Evolutionary conservation across 2,888 invertebrate genomes (phyloP).

Genomic region (Drosophila percnosoma): DNA sequence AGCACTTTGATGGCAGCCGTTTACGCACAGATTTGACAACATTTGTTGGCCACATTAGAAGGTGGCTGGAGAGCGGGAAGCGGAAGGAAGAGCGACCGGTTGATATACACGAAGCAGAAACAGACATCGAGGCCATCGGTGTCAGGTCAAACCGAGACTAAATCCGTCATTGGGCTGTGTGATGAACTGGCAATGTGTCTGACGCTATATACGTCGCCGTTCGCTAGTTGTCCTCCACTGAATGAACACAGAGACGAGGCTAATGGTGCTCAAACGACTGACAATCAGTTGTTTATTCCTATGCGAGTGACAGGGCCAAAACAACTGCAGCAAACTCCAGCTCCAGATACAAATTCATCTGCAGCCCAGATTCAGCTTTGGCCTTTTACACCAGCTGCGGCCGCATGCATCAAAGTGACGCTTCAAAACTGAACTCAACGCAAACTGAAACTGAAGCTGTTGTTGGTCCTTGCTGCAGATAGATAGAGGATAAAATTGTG

Average conservation of each 20-base stretch:
- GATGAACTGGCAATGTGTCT: conserved; percentile 81
- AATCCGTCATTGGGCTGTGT: conserved; percentile 72
- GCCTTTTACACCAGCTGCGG: conserved; percentile 33
- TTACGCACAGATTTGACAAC: conserved; percentile 71
- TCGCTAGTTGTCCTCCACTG: conserved; percentile 33
- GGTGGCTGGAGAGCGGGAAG: not conserved
- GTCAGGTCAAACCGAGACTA: conserved; percentile 70
- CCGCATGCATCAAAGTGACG: conserved; percentile 77
- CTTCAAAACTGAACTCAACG: conserved; percentile 40
- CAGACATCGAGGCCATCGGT: conserved; percentile 54
- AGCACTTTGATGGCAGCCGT: conserved; percentile 65
- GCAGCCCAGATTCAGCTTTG: conserved; percentile 12
- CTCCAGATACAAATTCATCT: conserved; percentile 21
- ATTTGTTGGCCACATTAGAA: conserved; percentile 56
- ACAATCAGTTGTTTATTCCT: conserved; percentile 76
- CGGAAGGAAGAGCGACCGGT: not conserved
- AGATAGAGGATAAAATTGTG: conserved; percentile 15
- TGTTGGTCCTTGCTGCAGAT: conserved; percentile 20
- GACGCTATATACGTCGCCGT: conserved; percentile 28
- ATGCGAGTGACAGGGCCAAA: conserved; percentile 11
- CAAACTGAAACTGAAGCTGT: conserved; percentile 69
- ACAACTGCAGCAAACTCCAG: conserved; percentile 17
- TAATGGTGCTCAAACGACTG: conserved; percentile 75
- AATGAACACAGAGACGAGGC: conserved; percentile 31
- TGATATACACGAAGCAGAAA: conserved; percentile 27